phyloP scores from a whole-genome alignment of 1,140 invertebrate species.

The Bombus picipes region DNA sequence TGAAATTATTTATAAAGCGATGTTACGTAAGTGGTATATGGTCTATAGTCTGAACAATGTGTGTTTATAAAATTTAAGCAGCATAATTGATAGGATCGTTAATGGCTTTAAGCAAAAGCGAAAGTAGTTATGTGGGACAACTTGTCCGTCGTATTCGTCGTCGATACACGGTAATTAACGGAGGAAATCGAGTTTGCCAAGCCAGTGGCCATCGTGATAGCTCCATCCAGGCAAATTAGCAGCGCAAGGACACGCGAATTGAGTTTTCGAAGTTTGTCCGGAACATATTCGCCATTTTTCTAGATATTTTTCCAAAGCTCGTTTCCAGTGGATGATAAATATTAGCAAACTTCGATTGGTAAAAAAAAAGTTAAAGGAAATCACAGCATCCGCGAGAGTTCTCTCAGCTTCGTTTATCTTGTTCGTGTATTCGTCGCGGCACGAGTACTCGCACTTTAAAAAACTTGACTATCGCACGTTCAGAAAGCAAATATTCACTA shows the following conservation, averaged over 20 bases:
- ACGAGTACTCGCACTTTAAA: not conserved
- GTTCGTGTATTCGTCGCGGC: not conserved
- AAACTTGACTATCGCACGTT: not conserved
- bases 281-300: not conserved
- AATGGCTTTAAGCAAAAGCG: not conserved
- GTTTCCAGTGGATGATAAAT: not conserved
- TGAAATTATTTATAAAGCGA: no score
- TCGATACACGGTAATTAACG: conserved; percentile 20
- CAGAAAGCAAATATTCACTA: not conserved
- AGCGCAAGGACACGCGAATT: not conserved
- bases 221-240: conserved; percentile 18
- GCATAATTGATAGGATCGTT: not conserved
- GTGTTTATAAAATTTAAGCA: not conserved
- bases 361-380: not conserved
- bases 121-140: not conserved
- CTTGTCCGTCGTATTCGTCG: conserved; percentile 10
- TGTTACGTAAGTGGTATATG: no score
- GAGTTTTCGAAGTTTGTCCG: not conserved
- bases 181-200: conserved; percentile 23
- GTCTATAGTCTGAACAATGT: no score
- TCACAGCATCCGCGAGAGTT: not conserved
- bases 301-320: not conserved
- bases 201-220: not conserved
- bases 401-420: not conserved
- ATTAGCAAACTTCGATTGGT: not conserved